Conservation (phyloP, 1,140 invertebrate species). For the Achatina immaculata region DNA sequence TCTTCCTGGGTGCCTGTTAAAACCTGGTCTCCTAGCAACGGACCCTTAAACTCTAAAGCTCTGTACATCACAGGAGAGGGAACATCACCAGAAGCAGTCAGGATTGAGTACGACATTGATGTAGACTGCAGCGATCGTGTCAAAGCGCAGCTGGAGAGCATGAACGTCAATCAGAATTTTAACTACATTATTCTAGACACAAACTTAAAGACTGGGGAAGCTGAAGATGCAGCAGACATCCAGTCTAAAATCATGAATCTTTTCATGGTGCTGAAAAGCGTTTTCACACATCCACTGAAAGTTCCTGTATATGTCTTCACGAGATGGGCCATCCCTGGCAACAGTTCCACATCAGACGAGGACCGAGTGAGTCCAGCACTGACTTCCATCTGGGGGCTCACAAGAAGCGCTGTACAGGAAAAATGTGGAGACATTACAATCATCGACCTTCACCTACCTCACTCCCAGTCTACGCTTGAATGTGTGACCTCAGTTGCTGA, state of each 20-base stretch:
- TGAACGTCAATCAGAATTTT: neutral
- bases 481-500: constrained; percentile 12
- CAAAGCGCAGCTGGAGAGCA: neutral
- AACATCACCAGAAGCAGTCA: neutral
- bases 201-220: neutral
- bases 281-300: constrained; percentile 1
- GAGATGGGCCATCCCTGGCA: constrained; percentile 8
- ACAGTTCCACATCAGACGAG: neutral
- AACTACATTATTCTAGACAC: constrained; percentile 3
- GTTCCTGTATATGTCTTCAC: constrained; percentile 34
- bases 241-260: neutral
- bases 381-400: constrained; percentile 43
- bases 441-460: constrained; percentile 35
- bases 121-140: neutral
- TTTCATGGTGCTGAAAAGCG: constrained; percentile 20
- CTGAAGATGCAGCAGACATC: neutral
- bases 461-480: neutral
- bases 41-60: neutral
- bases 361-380: constrained; percentile 33
- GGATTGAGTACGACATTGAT: neutral
- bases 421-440: constrained; percentile 19
- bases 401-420: constrained; percentile 34
- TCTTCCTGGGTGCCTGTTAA: constrained; percentile 5
- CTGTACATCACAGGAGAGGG: neutral
- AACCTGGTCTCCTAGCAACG: neutral